These are phyloP conservation scores for Onychostruthus taczanowskii DNA, from an alignment of 2,113 vertebrate genomes.

Conservation along the genomic window DNA sequence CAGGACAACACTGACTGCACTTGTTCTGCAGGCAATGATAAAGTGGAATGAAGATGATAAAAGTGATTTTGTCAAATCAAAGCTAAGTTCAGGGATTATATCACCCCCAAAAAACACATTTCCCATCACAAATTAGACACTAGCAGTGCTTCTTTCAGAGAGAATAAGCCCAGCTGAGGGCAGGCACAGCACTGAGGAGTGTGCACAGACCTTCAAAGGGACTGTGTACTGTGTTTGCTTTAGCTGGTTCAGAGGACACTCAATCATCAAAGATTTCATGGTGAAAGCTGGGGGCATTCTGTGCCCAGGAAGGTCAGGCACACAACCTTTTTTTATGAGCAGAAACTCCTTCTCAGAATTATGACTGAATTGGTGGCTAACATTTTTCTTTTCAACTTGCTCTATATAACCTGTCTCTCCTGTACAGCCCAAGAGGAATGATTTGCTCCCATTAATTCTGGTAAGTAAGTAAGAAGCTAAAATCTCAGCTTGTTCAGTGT, in stretches of 20 bases:
- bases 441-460: not conserved
- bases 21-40: not conserved
- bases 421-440: not conserved
- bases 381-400: not conserved
- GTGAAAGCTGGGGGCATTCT: not conserved
- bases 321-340: not conserved
- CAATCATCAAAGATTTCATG: not conserved
- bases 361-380: not conserved
- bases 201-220: not conserved
- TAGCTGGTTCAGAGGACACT: not conserved
- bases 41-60: not conserved
- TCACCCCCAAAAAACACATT: not conserved
- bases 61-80: not conserved
- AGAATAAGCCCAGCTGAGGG: not conserved
- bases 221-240: not conserved
- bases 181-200: not conserved
- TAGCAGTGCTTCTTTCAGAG: not conserved
- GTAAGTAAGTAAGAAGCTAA: not conserved
- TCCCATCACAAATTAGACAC: not conserved
- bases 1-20: accelerated
- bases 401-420: not conserved
- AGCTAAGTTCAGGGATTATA: not conserved
- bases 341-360: not conserved
- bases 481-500: not conserved
- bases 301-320: not conserved